These are phyloP conservation scores for Enhydra lutris DNA, from an alignment of 2,113 vertebrate species.

Conservation along the genomic window DNA sequence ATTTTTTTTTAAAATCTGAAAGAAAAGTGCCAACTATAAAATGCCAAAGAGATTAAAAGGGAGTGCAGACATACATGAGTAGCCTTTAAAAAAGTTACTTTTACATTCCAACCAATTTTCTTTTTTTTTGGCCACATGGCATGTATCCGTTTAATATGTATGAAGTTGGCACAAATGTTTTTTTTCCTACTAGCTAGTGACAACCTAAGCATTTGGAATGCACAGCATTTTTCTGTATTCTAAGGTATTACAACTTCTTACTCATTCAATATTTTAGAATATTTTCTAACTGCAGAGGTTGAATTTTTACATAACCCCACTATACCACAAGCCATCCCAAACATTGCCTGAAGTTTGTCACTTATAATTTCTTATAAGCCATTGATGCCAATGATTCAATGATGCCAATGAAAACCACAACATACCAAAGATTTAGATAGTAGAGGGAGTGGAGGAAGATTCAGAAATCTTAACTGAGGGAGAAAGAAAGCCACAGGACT, in stretches of 20 bases:
- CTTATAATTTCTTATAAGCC: neutral
- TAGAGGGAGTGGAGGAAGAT: neutral
- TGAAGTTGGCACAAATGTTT: conserved; percentile 50
- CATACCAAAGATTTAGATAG: neutral
- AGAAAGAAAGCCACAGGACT: neutral
- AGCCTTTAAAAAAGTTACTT: conserved; percentile 61
- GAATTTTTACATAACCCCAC: neutral
- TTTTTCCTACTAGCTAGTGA: conserved; percentile 30
- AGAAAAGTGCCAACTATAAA: conserved; percentile 57
- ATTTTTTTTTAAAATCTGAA: conserved; percentile 14
- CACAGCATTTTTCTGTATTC: conserved; percentile 27
- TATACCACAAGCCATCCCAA: neutral
- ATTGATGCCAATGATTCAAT: neutral
- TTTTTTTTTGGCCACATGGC: conserved; percentile 46
- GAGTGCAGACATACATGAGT: conserved; percentile 38
- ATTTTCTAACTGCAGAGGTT: conserved; percentile 1
- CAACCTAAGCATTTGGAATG: conserved; percentile 39
- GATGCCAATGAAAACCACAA: neutral
- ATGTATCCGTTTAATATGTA: conserved; percentile 56
- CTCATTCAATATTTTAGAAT: conserved; percentile 51
- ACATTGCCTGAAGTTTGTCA: neutral
- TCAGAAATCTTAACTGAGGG: neutral
- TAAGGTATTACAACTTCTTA: conserved; percentile 36
- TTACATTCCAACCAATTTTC: conserved; percentile 33
- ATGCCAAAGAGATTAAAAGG: conserved; percentile 64